Evolutionary conservation across 2,888 invertebrate species (phyloP).

Genomic region (Lithophane socia): DNA sequence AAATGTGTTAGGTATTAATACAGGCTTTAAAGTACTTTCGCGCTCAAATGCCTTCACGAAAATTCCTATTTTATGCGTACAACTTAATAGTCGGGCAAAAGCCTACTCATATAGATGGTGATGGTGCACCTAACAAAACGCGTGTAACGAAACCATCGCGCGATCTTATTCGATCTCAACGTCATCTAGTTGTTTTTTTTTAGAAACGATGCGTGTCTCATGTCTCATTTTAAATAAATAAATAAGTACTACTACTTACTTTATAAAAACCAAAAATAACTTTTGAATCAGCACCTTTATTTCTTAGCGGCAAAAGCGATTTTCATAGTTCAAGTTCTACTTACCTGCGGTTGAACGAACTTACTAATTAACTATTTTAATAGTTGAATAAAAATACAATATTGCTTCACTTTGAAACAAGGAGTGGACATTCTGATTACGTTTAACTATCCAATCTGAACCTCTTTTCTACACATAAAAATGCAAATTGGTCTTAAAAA

Average conservation of each 20-base stretch:
- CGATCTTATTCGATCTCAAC: not conserved
- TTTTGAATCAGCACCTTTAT: not conserved
- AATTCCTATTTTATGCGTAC: not conserved
- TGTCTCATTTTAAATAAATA: not conserved
- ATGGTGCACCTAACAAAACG: not conserved
- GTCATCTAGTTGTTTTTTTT: not conserved
- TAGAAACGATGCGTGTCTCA: not conserved
- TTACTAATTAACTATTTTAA: not conserved
- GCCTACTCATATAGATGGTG: not conserved
- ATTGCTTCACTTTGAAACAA: not conserved
- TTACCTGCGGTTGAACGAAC: not conserved
- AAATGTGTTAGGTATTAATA: not conserved
- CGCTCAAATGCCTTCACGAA: not conserved
- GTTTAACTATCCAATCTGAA: not conserved
- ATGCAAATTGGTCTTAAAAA: constrained; percentile 34
- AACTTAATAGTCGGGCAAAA: not conserved
- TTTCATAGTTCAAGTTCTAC: no score
- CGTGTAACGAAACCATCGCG: not conserved
- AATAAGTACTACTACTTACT: no score
- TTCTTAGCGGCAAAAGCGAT: not conserved
- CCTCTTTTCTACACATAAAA: not conserved
- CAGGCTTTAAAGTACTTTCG: not conserved
- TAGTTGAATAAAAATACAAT: not conserved
- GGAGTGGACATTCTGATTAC: no score
- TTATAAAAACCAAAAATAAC: not conserved